Base-by-base conservation (phyloP, 2,888 invertebrate species). In the Papilio demoleus region DNA sequence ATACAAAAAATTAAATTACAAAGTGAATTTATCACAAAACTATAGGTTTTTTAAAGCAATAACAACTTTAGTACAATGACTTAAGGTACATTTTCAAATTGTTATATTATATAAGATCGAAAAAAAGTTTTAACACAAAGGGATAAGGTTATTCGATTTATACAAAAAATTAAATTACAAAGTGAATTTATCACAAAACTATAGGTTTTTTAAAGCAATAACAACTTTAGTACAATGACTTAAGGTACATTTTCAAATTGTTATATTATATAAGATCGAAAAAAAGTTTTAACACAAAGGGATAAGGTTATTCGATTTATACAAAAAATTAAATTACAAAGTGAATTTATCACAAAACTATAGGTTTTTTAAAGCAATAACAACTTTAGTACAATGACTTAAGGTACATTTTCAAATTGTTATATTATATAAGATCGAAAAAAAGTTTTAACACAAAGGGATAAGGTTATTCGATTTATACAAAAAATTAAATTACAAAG, bases 191-290 rank as follows among this genome's bases (percentile, higher is more conserved):
- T 40, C 5, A 40, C 36, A 40, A 9, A 14, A 12, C 11, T 12
- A 9, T n/a, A n/a, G n/a, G n/a, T n/a, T n/a, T n/a, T n/a, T 8
- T 36, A 31, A 14, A 59, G 17, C 31, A 27, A 31, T 27, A 24
- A 40, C 34, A 34, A 22, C 47, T 40, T 38, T 50, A 53, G 4
- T 6, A n/a, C 34, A 58, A 8, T n/a, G n/a, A 2, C 24, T 24
- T 59, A 66, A 47, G 36, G 47, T 66, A 59, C 9, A 65, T 47
- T 24, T 17, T 47, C 4, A 3, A n/a, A n/a, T n/a, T n/a, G n/a
- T 9, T 36, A n/a, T 38, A 4, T 38, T n/a, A 34, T 8, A 34
- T 8, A 34, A 34, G 6, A 31, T n/a, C n/a, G n/a, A n/a, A n/a
- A n/a, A n/a, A n/a, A n/a, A n/a, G n/a, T n/a, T n/a, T n/a, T n/a